Evolutionary conservation across 2,113 vertebrate genomes (phyloP), one percentile per base, ranked within the genome.

Genomic region (Macrotis lagotis): DNA sequence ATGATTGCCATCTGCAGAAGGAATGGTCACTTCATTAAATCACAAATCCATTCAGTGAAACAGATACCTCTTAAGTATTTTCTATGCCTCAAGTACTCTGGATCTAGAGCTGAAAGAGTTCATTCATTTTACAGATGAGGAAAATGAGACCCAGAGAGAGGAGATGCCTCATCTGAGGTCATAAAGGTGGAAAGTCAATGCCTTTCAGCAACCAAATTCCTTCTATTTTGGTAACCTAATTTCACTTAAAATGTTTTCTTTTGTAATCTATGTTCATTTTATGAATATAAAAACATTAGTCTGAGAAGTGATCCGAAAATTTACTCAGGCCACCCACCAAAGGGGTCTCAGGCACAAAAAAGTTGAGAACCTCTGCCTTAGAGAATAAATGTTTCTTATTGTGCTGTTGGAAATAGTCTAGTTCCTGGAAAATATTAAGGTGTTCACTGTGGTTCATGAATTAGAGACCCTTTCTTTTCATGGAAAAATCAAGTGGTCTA

Each of bases 391-490:
- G 48, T 49, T 90, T 50, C 48, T 28, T 48, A 28, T 49, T 50
- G 48, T 50, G 3, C 10, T 49, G 14, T 9, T 49, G 3, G 9
- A 12, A 90, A 5, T 31, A 90, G 28, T 16, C 89, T 28, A 90
- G 11, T 26, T 49, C 37, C 88, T 90, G 48, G 48, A 49, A 90
- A 90, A 49, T 49, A 90, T 28, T 25, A 37, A 16, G 14, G 24
- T 28, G 2, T 47, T 48, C 44, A 25, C 55, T 12, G 10, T 66
- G 31, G 55, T 66, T 66, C 55, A 12, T 37, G 55, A 37, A 66
- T 4, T 11, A 90, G 94, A 53, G 12, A 96, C 37, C 9, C 49
- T 26, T 92, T 90, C 95, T 94, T 92, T 92, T 74, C 90, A 94
- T 92, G 74, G 48, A 90, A 93, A 93, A 93, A 52, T 59, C 12